Conservation (phyloP, 2,113 vertebrate genomes). For the Pelusios castaneus region DNA sequence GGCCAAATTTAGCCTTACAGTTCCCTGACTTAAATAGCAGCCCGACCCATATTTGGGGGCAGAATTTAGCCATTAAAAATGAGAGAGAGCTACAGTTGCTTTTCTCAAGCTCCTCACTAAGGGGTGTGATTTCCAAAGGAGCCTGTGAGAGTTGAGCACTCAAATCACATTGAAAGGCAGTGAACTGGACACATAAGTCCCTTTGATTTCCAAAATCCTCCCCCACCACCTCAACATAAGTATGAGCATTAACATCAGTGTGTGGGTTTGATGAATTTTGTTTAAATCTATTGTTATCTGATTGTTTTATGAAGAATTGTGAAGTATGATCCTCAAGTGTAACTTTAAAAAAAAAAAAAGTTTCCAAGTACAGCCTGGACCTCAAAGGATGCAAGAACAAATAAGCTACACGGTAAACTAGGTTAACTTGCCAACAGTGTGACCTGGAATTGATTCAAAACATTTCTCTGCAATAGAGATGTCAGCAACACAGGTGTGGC, state of each 20-base stretch:
- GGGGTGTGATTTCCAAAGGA: neutral
- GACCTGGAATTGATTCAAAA: slow-evolving; percentile 28
- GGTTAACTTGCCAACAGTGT: neutral
- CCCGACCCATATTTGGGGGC: neutral
- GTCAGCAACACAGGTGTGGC: neutral
- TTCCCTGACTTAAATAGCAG: neutral
- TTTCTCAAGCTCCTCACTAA: neutral
- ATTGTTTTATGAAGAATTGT: slow-evolving; percentile 24
- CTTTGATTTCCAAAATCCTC: neutral
- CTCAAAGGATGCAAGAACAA: slow-evolving; percentile 45
- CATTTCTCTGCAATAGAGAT: neutral
- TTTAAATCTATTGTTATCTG: neutral
- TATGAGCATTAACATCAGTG: neutral
- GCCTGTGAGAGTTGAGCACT: neutral
- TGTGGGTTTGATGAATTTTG: neutral
- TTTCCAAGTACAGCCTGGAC: neutral
- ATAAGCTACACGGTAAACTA: slow-evolving; percentile 28
- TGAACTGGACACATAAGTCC: neutral
- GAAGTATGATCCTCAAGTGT: slow-evolving; percentile 23
- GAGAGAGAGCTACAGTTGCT: neutral
- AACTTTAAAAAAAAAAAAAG: slow-evolving; percentile 28
- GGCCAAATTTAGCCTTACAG: neutral
- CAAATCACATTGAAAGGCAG: slow-evolving; percentile 12
- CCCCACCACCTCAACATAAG: neutral
- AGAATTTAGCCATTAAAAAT: rapidly evolving